These are phyloP conservation scores for Anas platyrhynchos DNA, from an alignment of 2,113 vertebrate genomes.

Conservation along the genomic window DNA sequence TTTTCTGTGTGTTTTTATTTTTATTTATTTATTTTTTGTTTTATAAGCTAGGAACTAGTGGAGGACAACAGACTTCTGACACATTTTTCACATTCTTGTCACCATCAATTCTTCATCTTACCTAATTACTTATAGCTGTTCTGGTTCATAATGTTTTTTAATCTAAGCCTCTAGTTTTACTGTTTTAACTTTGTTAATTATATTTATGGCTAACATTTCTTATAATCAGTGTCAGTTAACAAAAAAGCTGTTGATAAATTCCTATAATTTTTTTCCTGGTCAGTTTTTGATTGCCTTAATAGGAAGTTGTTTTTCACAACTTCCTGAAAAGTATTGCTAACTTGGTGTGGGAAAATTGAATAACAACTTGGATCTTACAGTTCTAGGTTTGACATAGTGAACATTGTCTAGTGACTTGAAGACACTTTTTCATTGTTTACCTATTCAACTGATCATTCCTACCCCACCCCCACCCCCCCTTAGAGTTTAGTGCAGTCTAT, in stretches of 20 bases:
- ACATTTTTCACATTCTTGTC: neutral
- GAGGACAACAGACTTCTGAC: too few species aligned
- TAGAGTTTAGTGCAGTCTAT: neutral
- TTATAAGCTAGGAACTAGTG: too few species aligned
- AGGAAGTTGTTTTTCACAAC: neutral
- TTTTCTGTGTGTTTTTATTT: too few species aligned
- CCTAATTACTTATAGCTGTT: neutral
- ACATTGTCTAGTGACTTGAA: neutral
- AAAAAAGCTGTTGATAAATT: neutral
- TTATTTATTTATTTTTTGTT: too few species aligned
- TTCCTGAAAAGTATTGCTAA: neutral
- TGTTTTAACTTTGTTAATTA: neutral
- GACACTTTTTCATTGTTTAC: rapidly evolving
- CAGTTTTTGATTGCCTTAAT: neutral
- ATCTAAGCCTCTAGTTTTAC: neutral
- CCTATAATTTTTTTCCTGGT: neutral
- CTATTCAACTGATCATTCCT: neutral
- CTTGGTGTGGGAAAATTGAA: neutral
- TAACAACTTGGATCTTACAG: neutral
- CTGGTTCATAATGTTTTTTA: constrained; percentile 4
- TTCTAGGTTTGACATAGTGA: neutral
- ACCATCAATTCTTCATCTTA: neutral
- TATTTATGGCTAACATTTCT: neutral
- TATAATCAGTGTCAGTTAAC: neutral
- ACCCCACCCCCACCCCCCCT: too few species aligned